Percentiles rank a stretch among this genome's conserved stretches.
Evolutionary conservation across 1,140 invertebrate genomes (phyloP).

Genomic region (Bombus pascuorum): DNA sequence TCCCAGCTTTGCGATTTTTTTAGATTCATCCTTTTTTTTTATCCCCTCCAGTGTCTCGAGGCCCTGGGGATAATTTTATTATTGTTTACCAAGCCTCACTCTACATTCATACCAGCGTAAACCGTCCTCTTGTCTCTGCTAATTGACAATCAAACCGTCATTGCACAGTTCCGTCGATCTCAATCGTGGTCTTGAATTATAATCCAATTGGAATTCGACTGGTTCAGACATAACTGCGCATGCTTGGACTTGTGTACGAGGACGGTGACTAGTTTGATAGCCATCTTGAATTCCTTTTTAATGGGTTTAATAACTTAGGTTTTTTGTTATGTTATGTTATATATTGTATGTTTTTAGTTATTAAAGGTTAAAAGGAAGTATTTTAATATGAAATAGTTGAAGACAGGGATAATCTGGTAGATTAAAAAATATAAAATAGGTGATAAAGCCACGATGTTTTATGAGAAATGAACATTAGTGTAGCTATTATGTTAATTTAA

Average conservation of each 20-base stretch:
- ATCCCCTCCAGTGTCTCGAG: background rate
- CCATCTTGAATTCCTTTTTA: background rate
- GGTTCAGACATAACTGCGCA: background rate
- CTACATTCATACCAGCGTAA: background rate
- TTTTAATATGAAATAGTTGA: too few relatives aligned
- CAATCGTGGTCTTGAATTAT: background rate
- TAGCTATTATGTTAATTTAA: too few relatives aligned
- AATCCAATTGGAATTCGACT: background rate
- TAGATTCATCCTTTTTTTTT: background rate
- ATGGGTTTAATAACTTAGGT: background rate
- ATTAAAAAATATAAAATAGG: too few relatives aligned
- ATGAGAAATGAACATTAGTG: too few relatives aligned
- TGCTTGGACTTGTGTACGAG: background rate
- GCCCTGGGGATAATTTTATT: slow-evolving; percentile 16
- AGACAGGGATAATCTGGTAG: too few relatives aligned
- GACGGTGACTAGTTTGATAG: background rate
- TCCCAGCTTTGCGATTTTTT: background rate
- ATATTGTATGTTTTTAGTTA: background rate
- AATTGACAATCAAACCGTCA: background rate
- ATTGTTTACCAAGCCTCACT: background rate
- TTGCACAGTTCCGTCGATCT: background rate
- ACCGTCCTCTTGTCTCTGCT: background rate
- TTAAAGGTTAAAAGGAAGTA: too few relatives aligned
- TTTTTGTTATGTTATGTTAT: background rate
- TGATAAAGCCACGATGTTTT: too few relatives aligned